A percentile compares a stretch with the other conserved stretches of the same genome.
phyloP scores from a whole-genome alignment of 2,888 invertebrate genomes.

The Didymodactylos carnosus region DNA sequence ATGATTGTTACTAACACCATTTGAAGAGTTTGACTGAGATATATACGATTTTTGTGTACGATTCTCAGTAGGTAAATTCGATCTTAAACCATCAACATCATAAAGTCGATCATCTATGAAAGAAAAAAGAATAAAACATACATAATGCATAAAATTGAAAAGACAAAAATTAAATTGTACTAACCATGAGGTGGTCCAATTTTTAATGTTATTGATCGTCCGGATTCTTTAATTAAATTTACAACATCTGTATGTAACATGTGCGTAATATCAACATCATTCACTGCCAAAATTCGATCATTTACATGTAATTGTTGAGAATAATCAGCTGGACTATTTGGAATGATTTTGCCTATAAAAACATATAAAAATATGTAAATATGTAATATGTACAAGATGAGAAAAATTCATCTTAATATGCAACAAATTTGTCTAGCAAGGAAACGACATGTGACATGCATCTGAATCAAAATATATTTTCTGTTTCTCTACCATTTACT shows the following conservation, averaged over 20 bases:
- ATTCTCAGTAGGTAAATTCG: no score
- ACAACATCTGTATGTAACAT: slow-evolving; percentile 89
- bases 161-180: not conserved
- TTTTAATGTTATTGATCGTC: slow-evolving; percentile 55
- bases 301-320: slow-evolving; percentile 74
- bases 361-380: not conserved
- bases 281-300: slow-evolving; percentile 83
- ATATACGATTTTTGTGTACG: no score
- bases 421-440: no score
- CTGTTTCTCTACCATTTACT: no score
- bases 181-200: slow-evolving; percentile 27
- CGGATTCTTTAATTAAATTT: slow-evolving; percentile 85
- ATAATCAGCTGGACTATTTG: slow-evolving; percentile 80
- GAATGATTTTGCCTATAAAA: slow-evolving; percentile 63
- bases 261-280: slow-evolving; percentile 68
- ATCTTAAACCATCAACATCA: no score
- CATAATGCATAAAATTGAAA: no score
- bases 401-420: no score
- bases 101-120: not conserved
- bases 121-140: no score
- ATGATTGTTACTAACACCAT: not conserved
- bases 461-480: no score
- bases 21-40: not conserved
- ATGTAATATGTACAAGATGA: no score
- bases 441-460: no score